phyloP scores from a whole-genome alignment of 2,113 vertebrate species.

The Lipophrys pholis region DNA sequence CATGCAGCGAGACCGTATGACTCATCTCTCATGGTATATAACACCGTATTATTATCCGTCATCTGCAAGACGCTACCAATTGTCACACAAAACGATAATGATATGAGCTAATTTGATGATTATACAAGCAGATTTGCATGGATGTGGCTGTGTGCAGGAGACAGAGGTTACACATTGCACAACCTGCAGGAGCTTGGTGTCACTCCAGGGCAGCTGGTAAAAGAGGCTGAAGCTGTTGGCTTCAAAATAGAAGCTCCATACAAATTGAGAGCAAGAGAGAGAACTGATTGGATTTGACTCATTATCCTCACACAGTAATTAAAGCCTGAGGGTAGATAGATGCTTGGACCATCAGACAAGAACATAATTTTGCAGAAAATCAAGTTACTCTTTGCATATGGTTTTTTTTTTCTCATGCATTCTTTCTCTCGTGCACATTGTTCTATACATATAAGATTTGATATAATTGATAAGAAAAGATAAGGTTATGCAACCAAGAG shows the following conservation, averaged over 20 bases:
- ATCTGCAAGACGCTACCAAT: constrained; percentile 40
- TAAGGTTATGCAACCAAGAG: neutral
- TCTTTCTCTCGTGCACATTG: neutral
- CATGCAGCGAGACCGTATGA: constrained; percentile 54
- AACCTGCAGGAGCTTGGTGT: constrained; percentile 54
- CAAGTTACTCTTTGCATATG: constrained; percentile 27
- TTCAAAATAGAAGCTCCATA: constrained; percentile 78
- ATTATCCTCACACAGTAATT: constrained; percentile 84
- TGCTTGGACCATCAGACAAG: constrained; percentile 68
- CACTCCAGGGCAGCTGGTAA: constrained; percentile 73
- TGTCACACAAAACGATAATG: constrained; percentile 35
- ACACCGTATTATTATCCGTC: constrained; percentile 48
- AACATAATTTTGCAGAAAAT: constrained; percentile 53
- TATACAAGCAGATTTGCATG: constrained; percentile 47
- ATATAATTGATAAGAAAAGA: neutral
- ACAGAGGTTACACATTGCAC: constrained; percentile 25
- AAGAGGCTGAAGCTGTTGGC: constrained; percentile 69
- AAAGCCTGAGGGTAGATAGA: constrained; percentile 80
- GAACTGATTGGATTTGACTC: constrained; percentile 85
- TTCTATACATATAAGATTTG: neutral
- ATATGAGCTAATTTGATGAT: constrained; percentile 48
- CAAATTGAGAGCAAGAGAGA: constrained; percentile 82
- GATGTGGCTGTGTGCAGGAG: constrained; percentile 19
- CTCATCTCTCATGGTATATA: constrained; percentile 55
- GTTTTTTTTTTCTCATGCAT: constrained; percentile 4